These are phyloP conservation scores for Mycogona germanica DNA, from an alignment of 2,888 invertebrate genomes.

Conservation along the genomic window DNA sequence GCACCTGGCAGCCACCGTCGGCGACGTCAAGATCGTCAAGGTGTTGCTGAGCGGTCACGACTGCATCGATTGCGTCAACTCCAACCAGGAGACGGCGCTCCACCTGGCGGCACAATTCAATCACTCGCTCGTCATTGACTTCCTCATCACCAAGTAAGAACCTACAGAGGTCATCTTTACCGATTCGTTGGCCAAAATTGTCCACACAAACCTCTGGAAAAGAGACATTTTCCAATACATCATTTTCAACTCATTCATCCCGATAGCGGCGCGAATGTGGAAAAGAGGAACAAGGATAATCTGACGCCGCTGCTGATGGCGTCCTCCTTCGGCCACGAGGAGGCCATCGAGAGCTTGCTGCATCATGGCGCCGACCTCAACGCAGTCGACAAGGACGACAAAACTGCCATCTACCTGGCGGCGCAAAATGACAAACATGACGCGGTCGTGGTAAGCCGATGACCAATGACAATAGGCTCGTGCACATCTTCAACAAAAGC, in stretches of 20 bases:
- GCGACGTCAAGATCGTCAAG: slow-evolving; percentile 24
- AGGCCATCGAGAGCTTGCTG: slow-evolving; percentile 32
- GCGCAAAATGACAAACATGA: slow-evolving; percentile 34
- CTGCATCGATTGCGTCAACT: slow-evolving; percentile 34
- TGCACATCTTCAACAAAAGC: too few species aligned
- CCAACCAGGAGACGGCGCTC: slow-evolving; percentile 36
- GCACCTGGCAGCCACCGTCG: slow-evolving; percentile 33
- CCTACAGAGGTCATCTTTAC: background rate
- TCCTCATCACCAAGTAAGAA: slow-evolving; percentile 30
- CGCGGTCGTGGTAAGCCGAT: slow-evolving; percentile 27
- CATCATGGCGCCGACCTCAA: slow-evolving; percentile 32
- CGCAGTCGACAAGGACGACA: slow-evolving; percentile 37
- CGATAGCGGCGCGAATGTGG: slow-evolving; percentile 35
- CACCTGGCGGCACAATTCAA: slow-evolving; percentile 36
- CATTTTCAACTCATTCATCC: too few species aligned
- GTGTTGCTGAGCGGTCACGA: slow-evolving; percentile 30
- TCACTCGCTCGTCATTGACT: slow-evolving; percentile 32
- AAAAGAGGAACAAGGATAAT: slow-evolving; percentile 34
- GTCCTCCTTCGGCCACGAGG: slow-evolving; percentile 34
- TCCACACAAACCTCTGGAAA: too few species aligned
- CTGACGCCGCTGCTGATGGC: slow-evolving; percentile 37
- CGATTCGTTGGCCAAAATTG: too few species aligned
- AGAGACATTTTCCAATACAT: too few species aligned
- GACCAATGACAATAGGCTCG: background rate
- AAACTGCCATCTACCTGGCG: slow-evolving; percentile 36